Base-by-base conservation (phyloP, 2,888 invertebrate genomes). In the Ochropacha duplaris region DNA sequence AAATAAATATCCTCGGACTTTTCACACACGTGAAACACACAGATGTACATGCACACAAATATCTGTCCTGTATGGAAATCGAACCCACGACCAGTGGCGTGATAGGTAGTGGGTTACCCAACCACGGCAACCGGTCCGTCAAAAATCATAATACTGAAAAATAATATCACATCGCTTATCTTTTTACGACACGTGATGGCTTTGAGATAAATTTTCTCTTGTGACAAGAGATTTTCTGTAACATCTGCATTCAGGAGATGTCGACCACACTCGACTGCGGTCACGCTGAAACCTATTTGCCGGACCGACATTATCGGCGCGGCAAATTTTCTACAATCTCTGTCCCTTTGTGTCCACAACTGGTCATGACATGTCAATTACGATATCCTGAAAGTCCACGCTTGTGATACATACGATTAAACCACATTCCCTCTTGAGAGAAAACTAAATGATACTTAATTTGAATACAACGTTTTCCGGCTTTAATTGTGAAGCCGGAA, bases 351-450 rank as follows among this genome's bases (percentile, higher is more conserved):
- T 88, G 79, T 66, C 81, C 81, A 76, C 83, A 69, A 80, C 86
- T 91, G 91, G 81, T 81, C 82, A 79, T 91, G 92, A 91, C 91
- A 91, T 87, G 88, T 90, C 91, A 88, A 90, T 91, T 91, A 90
- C 81, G 86, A 83, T 88, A 85, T 85, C 87, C 87, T 87, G 79
- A 77, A 76, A 72, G 67, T 66, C 62, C 67, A 67, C 71, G 71
- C 72, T 70, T 72, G 73, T 50, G 65, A 57, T 60, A 64, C 64
- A 61, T 58, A 62, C 56, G 57, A 54, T 57, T 55, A 49, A 31
- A 51, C 52, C 49, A 54, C 44, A 54, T 54, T 49, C 50, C 49
- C 39, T 34, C 24, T 54, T 22, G 49, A 39, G 60, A 54, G 50
- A 56, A 58, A 19, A 44, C n/a, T 44, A 19, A 56, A 39, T 49